Base-by-base conservation (phyloP, 2,888 invertebrate genomes). In the Rhagonycha lutea region DNA sequence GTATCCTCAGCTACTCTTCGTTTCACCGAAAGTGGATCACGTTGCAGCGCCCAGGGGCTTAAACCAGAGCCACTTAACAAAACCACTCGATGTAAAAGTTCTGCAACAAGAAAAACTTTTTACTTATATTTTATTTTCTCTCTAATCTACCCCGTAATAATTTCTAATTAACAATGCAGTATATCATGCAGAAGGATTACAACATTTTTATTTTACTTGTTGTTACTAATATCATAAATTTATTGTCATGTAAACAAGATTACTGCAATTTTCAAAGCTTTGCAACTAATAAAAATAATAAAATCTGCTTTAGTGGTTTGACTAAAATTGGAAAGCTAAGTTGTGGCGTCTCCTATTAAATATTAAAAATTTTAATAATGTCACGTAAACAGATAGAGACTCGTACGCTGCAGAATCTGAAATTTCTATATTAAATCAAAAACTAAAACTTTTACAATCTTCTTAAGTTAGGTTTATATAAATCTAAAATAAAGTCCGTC, bases 31-130 rank as follows among this genome's bases (percentile, higher is more conserved):
- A 96, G 90, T 29, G 96, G 95, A 86, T 95, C 95, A 82, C 94
- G 92, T 88, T 96, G 95, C 84, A 97, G 91, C 78, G 97, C 96
- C 97, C 97, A 97, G 47, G 96, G 96, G 84, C 96, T 96, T 80
- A 97, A 89, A 24, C 96, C 96, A 75, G 96, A 96, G 75, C 97
- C 97, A 86, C 96, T 96, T 86, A 96, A 91, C 85, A 97, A 90
- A 84, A 97, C 94, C 82, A 95, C 95, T 81, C 96, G 93, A 89
- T 94, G 94, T 86, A 97, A 92, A 82, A 97, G 91, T 89, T 96
- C 96, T 96, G 91, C 82, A 92, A 91, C 86, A 88, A 77, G 67
- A 14, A 70, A 62, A 73, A 71, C 28, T 69, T 69, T 69, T 69
- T 26, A 61, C 29, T 24, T 68, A 14, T 18, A 26, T 65, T 65